phyloP scores from a whole-genome alignment of 1,140 invertebrate species.

The Lethocerus indicus region DNA sequence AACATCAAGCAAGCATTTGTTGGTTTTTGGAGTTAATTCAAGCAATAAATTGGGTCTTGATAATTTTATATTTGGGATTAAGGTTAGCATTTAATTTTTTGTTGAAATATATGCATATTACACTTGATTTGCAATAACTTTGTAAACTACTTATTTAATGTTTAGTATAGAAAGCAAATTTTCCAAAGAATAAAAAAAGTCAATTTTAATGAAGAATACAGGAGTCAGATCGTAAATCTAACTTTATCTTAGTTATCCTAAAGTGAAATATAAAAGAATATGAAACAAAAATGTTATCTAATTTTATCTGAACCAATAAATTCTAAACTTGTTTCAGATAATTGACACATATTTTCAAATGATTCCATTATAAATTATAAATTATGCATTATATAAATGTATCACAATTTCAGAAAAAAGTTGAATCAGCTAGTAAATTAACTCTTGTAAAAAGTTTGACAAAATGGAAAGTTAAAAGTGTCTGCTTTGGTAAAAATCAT shows the following conservation, averaged over 20 bases:
- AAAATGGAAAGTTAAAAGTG: slow-evolving; percentile 27
- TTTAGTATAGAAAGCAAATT: too few species aligned
- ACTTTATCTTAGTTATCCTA: not conserved
- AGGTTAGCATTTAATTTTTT: slow-evolving; percentile 1
- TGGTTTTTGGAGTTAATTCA: slow-evolving; percentile 48
- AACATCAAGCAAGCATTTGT: slow-evolving; percentile 39
- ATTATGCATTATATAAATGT: too few species aligned
- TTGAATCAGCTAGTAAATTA: slow-evolving; percentile 2
- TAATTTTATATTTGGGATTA: slow-evolving; percentile 12
- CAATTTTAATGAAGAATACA: not conserved
- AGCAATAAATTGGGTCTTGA: slow-evolving; percentile 48
- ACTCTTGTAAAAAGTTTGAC: slow-evolving; percentile 11
- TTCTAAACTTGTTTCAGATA: not conserved
- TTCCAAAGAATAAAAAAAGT: not conserved
- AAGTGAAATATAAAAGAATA: not conserved
- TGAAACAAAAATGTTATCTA: not conserved
- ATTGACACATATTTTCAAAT: too few species aligned
- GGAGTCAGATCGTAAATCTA: not conserved
- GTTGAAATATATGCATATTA: too few species aligned
- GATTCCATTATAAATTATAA: too few species aligned
- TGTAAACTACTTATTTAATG: too few species aligned
- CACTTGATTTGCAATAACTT: too few species aligned
- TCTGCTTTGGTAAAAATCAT: slow-evolving; percentile 37
- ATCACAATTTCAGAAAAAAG: slow-evolving; percentile 3
- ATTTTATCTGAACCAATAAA: not conserved